phyloP scores from a whole-genome alignment of 1,140 invertebrate species.

The Apis florea region DNA sequence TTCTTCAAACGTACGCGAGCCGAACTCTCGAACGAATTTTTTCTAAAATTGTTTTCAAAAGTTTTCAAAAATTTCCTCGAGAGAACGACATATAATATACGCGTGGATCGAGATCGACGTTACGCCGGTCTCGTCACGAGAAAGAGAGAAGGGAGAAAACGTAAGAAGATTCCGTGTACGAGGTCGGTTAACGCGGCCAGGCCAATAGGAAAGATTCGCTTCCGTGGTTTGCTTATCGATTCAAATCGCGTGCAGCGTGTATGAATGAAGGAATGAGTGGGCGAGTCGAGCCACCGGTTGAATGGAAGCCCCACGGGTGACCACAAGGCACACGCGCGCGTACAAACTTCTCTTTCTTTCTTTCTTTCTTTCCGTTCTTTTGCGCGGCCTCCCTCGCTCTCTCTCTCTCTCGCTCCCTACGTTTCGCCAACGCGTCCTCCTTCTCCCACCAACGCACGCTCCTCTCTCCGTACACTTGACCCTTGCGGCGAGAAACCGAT shows the following conservation, averaged over 20 bases:
- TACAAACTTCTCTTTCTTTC: constrained; percentile 42
- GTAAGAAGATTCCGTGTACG: not conserved
- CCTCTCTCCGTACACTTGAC: constrained; percentile 32
- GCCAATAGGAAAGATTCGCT: constrained; percentile 52
- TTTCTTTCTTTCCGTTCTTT: constrained; percentile 22
- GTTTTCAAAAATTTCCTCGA: not conserved
- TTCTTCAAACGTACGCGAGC: too few species aligned
- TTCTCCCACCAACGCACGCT: not conserved
- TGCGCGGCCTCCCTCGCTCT: not conserved
- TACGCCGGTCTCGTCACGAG: not conserved
- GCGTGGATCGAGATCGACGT: not conserved
- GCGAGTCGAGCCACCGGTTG: constrained; percentile 73
- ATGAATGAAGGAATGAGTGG: constrained; percentile 75
- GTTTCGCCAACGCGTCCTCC: not conserved
- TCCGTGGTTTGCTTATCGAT: constrained; percentile 69
- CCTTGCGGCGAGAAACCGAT: constrained; percentile 45
- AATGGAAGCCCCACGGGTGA: constrained; percentile 69
- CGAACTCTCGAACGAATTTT: too few species aligned
- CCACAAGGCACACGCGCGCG: constrained; percentile 64
- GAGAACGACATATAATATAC: not conserved
- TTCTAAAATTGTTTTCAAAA: too few species aligned
- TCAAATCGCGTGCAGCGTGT: constrained; percentile 74
- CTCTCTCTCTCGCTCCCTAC: not conserved
- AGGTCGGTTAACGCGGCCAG: constrained; percentile 2
- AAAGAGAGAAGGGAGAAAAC: not conserved